Conservation (phyloP, 2,113 vertebrate genomes). For the Alligator sinensis region DNA sequence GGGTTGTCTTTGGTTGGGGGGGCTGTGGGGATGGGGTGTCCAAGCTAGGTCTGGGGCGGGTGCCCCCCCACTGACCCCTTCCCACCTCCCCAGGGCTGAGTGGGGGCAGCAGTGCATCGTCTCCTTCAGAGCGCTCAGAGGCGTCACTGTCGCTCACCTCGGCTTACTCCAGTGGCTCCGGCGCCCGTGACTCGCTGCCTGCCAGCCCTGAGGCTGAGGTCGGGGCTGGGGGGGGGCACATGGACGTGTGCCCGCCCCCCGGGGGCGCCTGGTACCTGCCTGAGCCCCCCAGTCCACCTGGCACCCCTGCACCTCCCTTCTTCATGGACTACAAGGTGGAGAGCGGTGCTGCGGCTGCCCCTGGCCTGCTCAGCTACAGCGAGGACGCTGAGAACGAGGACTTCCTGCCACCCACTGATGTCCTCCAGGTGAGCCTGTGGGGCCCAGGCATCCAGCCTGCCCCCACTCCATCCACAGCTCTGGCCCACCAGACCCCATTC, state of each 20-base stretch:
- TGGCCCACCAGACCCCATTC: too few relatives aligned
- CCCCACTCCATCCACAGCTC: too few relatives aligned
- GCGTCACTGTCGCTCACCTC: too few relatives aligned
- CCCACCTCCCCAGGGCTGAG: conserved; percentile 74
- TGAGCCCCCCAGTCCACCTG: background rate
- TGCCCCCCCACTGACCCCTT: conserved; percentile 87
- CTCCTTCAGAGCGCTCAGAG: too few relatives aligned
- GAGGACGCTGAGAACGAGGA: conserved; percentile 83
- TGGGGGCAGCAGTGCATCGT: too few relatives aligned
- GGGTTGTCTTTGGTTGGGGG: too few relatives aligned
- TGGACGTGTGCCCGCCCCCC: background rate
- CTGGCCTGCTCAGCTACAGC: conserved; percentile 60
- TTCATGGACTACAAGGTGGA: conserved; percentile 82
- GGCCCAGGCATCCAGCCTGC: too few relatives aligned
- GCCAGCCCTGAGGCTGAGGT: conserved; percentile 19
- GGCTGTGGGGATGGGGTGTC: conserved; percentile 15
- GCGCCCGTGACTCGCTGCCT: conserved; percentile 74
- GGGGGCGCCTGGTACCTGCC: conserved; percentile 5
- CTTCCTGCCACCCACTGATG: conserved; percentile 76
- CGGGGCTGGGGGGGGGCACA: too few relatives aligned
- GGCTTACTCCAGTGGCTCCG: too few relatives aligned
- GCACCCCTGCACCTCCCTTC: conserved; percentile 45
- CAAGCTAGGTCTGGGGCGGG: conserved; percentile 79
- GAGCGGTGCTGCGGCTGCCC: background rate
- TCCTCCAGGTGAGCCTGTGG: conserved; percentile 80